Evolutionary conservation across 2,113 vertebrate genomes (phyloP).

Genomic region (Antennarius striatus): DNA sequence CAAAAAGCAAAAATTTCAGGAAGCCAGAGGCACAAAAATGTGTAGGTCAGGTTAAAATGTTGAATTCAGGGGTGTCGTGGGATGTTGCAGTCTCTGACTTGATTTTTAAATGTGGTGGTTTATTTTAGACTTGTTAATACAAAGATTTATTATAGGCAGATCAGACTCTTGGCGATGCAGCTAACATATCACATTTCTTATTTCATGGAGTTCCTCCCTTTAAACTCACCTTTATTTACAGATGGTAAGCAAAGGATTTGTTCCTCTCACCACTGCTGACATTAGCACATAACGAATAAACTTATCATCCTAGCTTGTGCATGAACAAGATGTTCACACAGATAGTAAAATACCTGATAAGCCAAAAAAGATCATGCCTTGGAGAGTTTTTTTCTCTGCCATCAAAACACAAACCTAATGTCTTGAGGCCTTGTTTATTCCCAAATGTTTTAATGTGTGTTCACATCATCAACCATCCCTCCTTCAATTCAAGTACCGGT

Average conservation of each 20-base stretch:
- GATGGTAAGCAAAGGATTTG: slow-evolving; percentile 17
- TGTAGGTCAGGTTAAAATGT: too few species aligned
- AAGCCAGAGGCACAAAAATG: too few species aligned
- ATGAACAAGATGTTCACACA: not conserved
- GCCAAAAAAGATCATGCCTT: not conserved
- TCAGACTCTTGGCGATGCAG: not conserved
- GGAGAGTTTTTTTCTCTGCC: not conserved
- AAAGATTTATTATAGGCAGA: not conserved
- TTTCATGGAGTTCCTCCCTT: slow-evolving; percentile 1
- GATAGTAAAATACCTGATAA: not conserved
- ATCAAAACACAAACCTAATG: not conserved
- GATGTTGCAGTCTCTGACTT: too few species aligned
- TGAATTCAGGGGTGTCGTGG: too few species aligned
- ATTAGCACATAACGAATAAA: not conserved
- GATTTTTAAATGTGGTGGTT: not conserved
- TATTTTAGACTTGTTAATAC: not conserved
- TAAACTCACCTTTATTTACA: slow-evolving; percentile 22
- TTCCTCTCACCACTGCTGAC: slow-evolving; percentile 25
- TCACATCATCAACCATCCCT: slow-evolving; percentile 28
- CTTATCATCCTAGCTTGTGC: not conserved
- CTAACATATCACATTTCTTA: not conserved
- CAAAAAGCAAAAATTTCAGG: too few species aligned
- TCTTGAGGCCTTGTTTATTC: not conserved
- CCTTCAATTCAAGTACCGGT: not conserved
- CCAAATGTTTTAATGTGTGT: not conserved